Percentiles rank a stretch among this genome's conserved stretches.
These are phyloP conservation scores for Cephus cinctus DNA, from an alignment of 1,140 invertebrate genomes.

Conservation along the genomic window DNA sequence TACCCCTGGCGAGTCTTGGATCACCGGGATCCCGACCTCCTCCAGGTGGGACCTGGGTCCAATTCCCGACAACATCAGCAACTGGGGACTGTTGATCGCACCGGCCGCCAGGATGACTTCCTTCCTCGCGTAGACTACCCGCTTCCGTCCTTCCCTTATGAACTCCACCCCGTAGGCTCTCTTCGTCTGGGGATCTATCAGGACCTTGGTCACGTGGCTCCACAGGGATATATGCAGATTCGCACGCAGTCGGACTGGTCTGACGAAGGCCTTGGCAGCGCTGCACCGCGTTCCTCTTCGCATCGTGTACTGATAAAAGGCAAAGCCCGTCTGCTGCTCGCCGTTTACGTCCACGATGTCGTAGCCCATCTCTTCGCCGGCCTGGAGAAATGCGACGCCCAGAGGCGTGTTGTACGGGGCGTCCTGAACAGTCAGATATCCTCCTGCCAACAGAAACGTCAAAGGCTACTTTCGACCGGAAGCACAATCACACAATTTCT, in stretches of 20 bases:
- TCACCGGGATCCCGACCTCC: slow-evolving; percentile 65
- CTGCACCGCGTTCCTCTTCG: slow-evolving; percentile 74
- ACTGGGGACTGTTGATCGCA: slow-evolving; percentile 73
- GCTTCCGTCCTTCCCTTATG: slow-evolving; percentile 64
- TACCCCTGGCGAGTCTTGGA: slow-evolving; percentile 71
- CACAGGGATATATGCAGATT: slow-evolving; percentile 76
- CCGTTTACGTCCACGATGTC: slow-evolving; percentile 78
- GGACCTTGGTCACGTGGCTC: slow-evolving; percentile 73
- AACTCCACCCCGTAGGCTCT: slow-evolving; percentile 78
- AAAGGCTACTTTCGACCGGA: too few relatives aligned
- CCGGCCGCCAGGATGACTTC: slow-evolving; percentile 82
- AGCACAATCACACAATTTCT: too few relatives aligned
- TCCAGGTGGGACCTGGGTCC: slow-evolving; percentile 72
- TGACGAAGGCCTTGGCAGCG: slow-evolving; percentile 76
- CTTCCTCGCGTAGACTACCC: slow-evolving; percentile 67
- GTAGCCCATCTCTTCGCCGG: slow-evolving; percentile 88
- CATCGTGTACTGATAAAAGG: slow-evolving; percentile 81
- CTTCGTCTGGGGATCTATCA: slow-evolving; percentile 70
- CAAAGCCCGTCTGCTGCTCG: slow-evolving; percentile 77
- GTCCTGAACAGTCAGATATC: slow-evolving; percentile 79
- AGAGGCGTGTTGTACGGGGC: slow-evolving; percentile 78
- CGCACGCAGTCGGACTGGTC: slow-evolving; percentile 68
- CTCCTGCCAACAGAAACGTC: slow-evolving; percentile 60
- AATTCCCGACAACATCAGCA: slow-evolving; percentile 84
- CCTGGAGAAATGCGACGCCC: slow-evolving; percentile 80